Evolutionary conservation across 2,888 invertebrate species (phyloP), one percentile per base, ranked within the genome.

Genomic region (Cephus nigrinus): DNA sequence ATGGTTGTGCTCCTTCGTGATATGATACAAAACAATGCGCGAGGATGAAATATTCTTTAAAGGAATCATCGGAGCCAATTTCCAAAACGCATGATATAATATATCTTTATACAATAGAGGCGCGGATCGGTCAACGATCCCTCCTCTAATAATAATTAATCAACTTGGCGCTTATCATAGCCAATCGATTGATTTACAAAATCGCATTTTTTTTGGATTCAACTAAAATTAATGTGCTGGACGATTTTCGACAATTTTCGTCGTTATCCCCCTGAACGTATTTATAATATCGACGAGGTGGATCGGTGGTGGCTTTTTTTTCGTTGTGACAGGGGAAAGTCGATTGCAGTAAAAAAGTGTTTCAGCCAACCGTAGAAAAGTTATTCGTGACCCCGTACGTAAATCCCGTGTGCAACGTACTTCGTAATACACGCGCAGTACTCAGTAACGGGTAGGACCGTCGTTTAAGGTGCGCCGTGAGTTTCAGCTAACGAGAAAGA

Each of bases 11-110:
- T 55, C 78, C 9, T 73, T 76, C 15, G 40, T 75, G 68, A 35
- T 77, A 75, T 77, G 74, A 74, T 77, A 79, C 75, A 80, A 80
- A 80, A 77, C 71, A 77, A 73, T 74, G 77, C 71, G 77, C 33
- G 35, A 76, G 75, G 69, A 76, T 69, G 73, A 72, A 71, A 32
- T 33, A 71, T 32, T 71, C n/a, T 33, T 31, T 71, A 71, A 71
- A 15, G 32, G 9, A 55, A 55, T 55, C 9, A 55, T 55, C 55
- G 23, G 55, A 55, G 55, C 55, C 55, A 55, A 55, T 23, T 55
- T 55, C 55, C 55, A 55, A 55, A 9, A 55, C 55, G 55, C 55
- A 55, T 23, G 23, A 55, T 55, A 55, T 55, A 55, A 55, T 55
- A 55, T 55, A 55, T 55, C 55, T 55, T 55, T 55, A 55, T 55